Conservation (phyloP, 2,113 vertebrate species). For the Trogon surrucura region DNA sequence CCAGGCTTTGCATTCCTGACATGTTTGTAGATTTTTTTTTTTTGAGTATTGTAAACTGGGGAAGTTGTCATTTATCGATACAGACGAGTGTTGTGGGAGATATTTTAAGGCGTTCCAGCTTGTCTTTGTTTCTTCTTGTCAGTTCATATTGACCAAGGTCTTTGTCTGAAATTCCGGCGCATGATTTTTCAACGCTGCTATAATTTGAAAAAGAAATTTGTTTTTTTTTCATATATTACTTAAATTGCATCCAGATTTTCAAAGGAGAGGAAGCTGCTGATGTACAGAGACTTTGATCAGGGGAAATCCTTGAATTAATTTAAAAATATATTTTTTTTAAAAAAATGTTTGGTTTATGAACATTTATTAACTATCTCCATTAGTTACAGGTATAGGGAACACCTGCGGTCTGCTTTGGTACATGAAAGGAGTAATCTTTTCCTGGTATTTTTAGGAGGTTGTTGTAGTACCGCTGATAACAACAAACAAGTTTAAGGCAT, state of each 20-base stretch:
- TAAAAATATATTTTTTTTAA: too few species aligned
- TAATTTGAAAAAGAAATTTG: not conserved
- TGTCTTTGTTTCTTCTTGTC: conserved; percentile 16
- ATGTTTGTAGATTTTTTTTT: not conserved
- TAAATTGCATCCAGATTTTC: conserved; percentile 35
- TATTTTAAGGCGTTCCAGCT: not conserved
- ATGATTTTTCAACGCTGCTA: not conserved
- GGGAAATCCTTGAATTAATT: not conserved
- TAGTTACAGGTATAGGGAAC: not conserved
- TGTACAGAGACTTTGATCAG: not conserved
- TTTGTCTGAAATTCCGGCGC: not conserved
- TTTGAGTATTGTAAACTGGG: not conserved
- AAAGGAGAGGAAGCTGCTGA: not conserved
- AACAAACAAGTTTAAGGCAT: not conserved
- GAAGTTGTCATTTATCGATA: not conserved
- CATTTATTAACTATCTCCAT: not conserved
- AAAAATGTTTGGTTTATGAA: too few species aligned
- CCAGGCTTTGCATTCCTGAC: not conserved
- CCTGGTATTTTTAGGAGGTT: not conserved
- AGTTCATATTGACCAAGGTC: not conserved
- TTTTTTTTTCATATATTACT: not conserved
- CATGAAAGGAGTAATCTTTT: not conserved
- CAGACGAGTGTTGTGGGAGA: not conserved
- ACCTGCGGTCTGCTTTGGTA: not conserved
- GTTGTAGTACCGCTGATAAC: not conserved